Evolutionary conservation across 2,113 vertebrate species (phyloP).

Genomic region (Tursiops truncatus): DNA sequence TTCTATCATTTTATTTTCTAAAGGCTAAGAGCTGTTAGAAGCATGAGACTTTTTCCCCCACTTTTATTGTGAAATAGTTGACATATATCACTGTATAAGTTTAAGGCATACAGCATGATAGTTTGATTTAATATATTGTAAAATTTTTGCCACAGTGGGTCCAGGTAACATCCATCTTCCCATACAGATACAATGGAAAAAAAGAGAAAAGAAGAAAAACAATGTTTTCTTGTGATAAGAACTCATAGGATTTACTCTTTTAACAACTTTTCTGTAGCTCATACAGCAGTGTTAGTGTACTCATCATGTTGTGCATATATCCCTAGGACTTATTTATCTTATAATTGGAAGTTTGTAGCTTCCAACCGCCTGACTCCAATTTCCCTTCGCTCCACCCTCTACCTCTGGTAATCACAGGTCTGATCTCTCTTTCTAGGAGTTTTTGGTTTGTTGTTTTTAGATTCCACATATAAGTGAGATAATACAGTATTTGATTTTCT

Average conservation of each 20-base stretch:
- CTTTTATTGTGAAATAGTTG: neutral
- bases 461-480: too few species aligned
- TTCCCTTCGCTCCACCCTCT: too few species aligned
- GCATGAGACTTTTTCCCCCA: fast-evolving
- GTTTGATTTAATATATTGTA: neutral
- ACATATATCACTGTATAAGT: neutral
- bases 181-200: neutral
- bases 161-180: neutral
- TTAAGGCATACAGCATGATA: neutral
- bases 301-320: too few species aligned
- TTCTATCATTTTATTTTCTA: neutral
- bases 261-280: too few species aligned
- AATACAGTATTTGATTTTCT: too few species aligned
- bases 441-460: too few species aligned
- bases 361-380: too few species aligned
- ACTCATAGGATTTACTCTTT: neutral
- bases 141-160: neutral
- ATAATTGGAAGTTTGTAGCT: too few species aligned
- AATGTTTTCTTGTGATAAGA: neutral
- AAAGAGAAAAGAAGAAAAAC: neutral
- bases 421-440: too few species aligned
- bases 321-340: too few species aligned
- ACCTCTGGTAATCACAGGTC: too few species aligned
- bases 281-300: too few species aligned
- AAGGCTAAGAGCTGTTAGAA: neutral